Evolutionary conservation across 2,888 invertebrate genomes (phyloP).

Genomic region (Leucophenga montana): DNA sequence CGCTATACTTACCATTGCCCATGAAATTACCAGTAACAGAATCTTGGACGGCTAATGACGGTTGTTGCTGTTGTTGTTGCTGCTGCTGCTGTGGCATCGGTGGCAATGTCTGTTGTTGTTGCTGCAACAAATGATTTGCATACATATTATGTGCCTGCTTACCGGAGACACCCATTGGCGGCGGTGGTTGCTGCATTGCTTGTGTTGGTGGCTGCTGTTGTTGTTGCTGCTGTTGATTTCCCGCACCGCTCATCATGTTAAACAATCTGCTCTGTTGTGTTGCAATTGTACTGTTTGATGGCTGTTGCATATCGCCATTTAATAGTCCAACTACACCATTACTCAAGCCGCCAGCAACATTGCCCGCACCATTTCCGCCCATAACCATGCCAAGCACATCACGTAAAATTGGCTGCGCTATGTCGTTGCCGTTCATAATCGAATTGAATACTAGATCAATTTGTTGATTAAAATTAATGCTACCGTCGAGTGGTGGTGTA

Average conservation of each 20-base stretch:
- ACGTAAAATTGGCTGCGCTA: slow-evolving; percentile 71
- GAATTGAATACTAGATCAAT: slow-evolving; percentile 73
- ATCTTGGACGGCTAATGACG: slow-evolving; percentile 46
- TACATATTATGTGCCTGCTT: slow-evolving; percentile 24
- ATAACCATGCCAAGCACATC: slow-evolving; percentile 70
- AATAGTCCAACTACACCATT: slow-evolving; percentile 51
- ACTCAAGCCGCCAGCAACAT: slow-evolving; percentile 42
- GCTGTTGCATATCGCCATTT: slow-evolving; percentile 38
- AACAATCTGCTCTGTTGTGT: slow-evolving; percentile 48
- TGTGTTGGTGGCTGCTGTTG: slow-evolving; percentile 31
- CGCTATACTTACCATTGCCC: slow-evolving; percentile 55
- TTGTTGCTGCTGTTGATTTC: slow-evolving; percentile 36
- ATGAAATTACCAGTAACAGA: slow-evolving; percentile 49
- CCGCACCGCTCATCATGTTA: slow-evolving; percentile 38
- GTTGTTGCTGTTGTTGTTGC: slow-evolving; percentile 47
- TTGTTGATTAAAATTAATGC: slow-evolving; percentile 71
- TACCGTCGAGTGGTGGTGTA: slow-evolving; percentile 55
- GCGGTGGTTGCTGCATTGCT: slow-evolving; percentile 27
- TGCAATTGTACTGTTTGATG: slow-evolving; percentile 1
- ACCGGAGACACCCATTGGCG: neutral
- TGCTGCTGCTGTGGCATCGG: slow-evolving; percentile 53
- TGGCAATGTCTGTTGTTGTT: slow-evolving; percentile 51
- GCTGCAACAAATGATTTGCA: slow-evolving; percentile 43
- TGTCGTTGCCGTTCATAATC: slow-evolving; percentile 72
- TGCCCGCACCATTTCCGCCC: slow-evolving; percentile 22